Evolutionary conservation across 2,888 invertebrate genomes (phyloP).

Genomic region (Megamerina dolium): DNA sequence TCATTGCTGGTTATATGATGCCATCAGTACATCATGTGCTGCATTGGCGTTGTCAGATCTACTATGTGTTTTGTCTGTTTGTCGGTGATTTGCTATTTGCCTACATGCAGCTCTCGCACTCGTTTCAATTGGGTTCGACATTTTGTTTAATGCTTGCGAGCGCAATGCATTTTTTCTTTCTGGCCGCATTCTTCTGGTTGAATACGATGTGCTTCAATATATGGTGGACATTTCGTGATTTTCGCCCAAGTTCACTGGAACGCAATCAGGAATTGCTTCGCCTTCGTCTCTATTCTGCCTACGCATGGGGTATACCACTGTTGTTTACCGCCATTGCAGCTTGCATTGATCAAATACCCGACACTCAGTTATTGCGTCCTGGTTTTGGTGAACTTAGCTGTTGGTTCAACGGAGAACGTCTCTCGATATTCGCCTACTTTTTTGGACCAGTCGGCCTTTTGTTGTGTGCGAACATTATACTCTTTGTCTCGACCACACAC

Average conservation of each 20-base stretch:
- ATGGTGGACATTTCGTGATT: slow-evolving; percentile 84
- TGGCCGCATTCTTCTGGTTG: slow-evolving; percentile 88
- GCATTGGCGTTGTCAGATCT: slow-evolving; percentile 84
- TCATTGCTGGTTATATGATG: slow-evolving; percentile 71
- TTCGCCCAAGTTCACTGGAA: slow-evolving; percentile 77
- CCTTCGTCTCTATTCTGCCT: slow-evolving; percentile 71
- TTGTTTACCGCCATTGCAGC: slow-evolving; percentile 69
- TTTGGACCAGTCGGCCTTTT: slow-evolving; percentile 77
- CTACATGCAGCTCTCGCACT: slow-evolving; percentile 65
- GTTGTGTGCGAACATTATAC: slow-evolving; percentile 68
- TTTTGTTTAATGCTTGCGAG: slow-evolving; percentile 62
- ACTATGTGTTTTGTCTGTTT: slow-evolving; percentile 77
- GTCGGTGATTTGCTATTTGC: slow-evolving; percentile 75
- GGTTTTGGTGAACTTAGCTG: slow-evolving; percentile 69
- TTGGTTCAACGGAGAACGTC: slow-evolving; percentile 72
- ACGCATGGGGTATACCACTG: slow-evolving; percentile 81
- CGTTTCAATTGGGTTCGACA: slow-evolving; percentile 53
- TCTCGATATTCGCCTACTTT: slow-evolving; percentile 78
- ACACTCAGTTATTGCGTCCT: slow-evolving; percentile 61
- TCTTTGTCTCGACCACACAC: slow-evolving; percentile 75
- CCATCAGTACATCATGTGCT: slow-evolving; percentile 79
- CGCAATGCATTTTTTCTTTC: slow-evolving; percentile 79
- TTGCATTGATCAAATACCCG: slow-evolving; percentile 64
- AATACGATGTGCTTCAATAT: slow-evolving; percentile 94
- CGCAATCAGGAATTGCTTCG: slow-evolving; percentile 78